Conservation (phyloP, 2,888 invertebrate genomes). For the Bruchidius siliquastri region DNA sequence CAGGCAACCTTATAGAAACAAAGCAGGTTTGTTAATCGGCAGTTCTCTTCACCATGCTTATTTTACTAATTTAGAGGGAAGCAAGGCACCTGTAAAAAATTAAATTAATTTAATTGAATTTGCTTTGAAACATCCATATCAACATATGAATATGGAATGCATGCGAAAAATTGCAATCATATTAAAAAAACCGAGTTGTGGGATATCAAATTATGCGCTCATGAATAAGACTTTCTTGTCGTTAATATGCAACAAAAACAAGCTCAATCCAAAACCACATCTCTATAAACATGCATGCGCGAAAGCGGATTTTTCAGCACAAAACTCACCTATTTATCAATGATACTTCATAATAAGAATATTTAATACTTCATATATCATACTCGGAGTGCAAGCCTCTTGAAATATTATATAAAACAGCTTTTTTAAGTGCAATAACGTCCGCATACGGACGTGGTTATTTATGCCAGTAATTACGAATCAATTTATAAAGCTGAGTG, state of each 20-base stretch:
- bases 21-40: too few relatives aligned
- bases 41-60: too few relatives aligned
- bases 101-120: too few relatives aligned
- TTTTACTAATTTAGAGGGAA: too few relatives aligned
- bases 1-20: too few relatives aligned
- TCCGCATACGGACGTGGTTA: slow-evolving; percentile 12
- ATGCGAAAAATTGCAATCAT: too few relatives aligned
- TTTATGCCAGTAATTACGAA: slow-evolving; percentile 31
- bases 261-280: background rate
- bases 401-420: slow-evolving; percentile 20
- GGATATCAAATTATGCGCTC: too few relatives aligned
- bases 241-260: background rate
- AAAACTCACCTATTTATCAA: background rate
- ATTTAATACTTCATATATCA: slow-evolving; percentile 22
- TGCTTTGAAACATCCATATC: too few relatives aligned
- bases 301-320: background rate
- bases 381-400: slow-evolving; percentile 10
- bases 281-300: background rate
- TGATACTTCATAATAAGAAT: slow-evolving; percentile 13
- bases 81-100: too few relatives aligned
- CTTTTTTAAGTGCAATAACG: slow-evolving; percentile 20
- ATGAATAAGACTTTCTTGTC: background rate
- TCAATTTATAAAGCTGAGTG: slow-evolving; percentile 30
- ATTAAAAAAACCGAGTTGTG: too few relatives aligned
- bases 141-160: too few relatives aligned